These are phyloP conservation scores for Sipha flava DNA, from an alignment of 1,140 invertebrate species.

Conservation along the genomic window DNA sequence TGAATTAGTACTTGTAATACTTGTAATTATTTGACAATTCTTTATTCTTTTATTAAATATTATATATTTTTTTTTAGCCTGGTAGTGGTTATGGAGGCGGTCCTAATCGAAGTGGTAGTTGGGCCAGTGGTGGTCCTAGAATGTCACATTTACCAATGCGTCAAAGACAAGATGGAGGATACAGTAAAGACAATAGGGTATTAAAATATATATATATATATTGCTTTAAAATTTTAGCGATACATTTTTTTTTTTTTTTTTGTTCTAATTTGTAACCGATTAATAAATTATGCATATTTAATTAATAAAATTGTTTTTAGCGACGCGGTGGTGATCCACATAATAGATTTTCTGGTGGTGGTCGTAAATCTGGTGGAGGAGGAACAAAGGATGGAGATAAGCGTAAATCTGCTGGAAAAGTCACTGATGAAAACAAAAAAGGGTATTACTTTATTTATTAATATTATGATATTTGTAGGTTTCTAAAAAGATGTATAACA, in stretches of 20 bases:
- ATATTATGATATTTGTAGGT: too few species aligned
- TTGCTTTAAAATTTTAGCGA: too few species aligned
- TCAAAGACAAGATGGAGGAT: not conserved
- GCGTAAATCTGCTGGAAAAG: slow-evolving; percentile 23
- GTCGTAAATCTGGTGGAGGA: slow-evolving; percentile 8
- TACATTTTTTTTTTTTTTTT: too few species aligned
- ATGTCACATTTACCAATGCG: not conserved
- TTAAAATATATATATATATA: not conserved
- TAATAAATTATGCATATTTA: too few species aligned
- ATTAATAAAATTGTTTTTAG: too few species aligned
- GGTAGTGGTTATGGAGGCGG: not conserved
- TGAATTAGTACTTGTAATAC: too few species aligned
- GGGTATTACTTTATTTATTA: not conserved
- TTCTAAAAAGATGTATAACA: too few species aligned
- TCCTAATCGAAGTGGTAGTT: not conserved
- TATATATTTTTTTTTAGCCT: not conserved
- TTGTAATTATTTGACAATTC: not conserved
- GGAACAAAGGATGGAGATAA: not conserved
- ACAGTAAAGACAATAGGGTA: slow-evolving; percentile 4
- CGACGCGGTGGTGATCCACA: not conserved
- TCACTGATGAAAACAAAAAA: slow-evolving; percentile 21
- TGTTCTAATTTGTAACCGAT: too few species aligned
- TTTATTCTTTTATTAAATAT: not conserved
- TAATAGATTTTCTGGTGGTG: not conserved
- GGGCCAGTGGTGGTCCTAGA: not conserved